Conservation (phyloP, 1,140 invertebrate genomes). For the Chrysomallon squamiferum region DNA sequence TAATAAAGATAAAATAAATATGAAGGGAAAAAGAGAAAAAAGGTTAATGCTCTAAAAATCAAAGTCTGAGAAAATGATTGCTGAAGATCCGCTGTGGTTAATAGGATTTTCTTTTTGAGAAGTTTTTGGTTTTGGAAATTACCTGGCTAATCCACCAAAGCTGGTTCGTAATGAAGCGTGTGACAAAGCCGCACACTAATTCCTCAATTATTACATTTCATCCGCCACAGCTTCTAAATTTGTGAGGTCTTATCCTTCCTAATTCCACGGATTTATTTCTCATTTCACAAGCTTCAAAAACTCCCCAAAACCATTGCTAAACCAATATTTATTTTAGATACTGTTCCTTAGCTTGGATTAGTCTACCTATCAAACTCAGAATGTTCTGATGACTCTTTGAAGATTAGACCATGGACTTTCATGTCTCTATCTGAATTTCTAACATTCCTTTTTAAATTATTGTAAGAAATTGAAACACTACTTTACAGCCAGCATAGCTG, state of each 20-base stretch:
- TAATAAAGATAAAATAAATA: not conserved
- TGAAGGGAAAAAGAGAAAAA: not conserved
- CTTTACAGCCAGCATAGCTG: not conserved
- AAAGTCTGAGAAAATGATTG: not conserved
- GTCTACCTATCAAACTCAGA: slow-evolving; percentile 18
- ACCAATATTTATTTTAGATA: slow-evolving; percentile 21
- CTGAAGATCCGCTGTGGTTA: not conserved
- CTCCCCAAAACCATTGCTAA: slow-evolving; percentile 18
- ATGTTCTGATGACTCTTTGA: no score
- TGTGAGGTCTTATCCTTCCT: slow-evolving; percentile 23
- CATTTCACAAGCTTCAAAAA: slow-evolving; percentile 20
- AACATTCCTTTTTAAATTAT: slow-evolving; percentile 5
- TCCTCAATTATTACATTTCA: slow-evolving; percentile 27
- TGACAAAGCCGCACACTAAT: slow-evolving; percentile 12
- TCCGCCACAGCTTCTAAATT: slow-evolving; percentile 15
- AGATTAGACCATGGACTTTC: not conserved
- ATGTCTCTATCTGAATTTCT: slow-evolving; percentile 1
- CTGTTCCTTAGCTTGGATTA: slow-evolving; percentile 4
- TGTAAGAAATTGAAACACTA: slow-evolving; percentile 1
- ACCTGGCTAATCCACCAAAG: slow-evolving; percentile 17
- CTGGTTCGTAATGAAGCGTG: slow-evolving; percentile 17
- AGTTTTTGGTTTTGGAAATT: slow-evolving; percentile 19
- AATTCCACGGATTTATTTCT: slow-evolving; percentile 25
- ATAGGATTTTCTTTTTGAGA: slow-evolving; percentile 18
- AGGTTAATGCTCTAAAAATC: not conserved